phyloP scores from a whole-genome alignment of 2,888 invertebrate species.

The Podotricha telesiphe region DNA sequence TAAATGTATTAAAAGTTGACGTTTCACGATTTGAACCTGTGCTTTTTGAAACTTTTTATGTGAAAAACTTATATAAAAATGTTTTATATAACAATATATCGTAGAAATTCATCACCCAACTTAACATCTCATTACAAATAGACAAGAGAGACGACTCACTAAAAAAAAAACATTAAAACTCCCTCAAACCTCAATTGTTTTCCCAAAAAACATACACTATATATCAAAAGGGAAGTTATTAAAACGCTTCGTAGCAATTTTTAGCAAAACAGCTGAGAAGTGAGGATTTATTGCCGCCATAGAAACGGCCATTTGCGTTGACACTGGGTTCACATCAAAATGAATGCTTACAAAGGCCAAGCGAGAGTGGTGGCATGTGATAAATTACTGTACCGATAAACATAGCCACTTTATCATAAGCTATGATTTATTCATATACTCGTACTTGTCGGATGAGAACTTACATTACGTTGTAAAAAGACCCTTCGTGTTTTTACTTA shows the following conservation, averaged over 20 bases:
- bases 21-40: too few relatives aligned
- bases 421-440: conserved; percentile 80
- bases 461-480: conserved; percentile 60
- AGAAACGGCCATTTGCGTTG: conserved; percentile 21
- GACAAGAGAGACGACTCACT: not conserved
- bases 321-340: conserved; percentile 26
- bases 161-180: not conserved
- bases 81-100: too few relatives aligned
- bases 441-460: conserved; percentile 75
- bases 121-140: not conserved
- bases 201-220: not conserved
- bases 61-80: too few relatives aligned
- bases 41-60: too few relatives aligned
- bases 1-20: too few relatives aligned
- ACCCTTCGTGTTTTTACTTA: conserved; percentile 25
- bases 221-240: conserved; percentile 16
- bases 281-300: conserved; percentile 29
- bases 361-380: conserved; percentile 63
- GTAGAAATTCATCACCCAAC: too few relatives aligned
- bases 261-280: conserved; percentile 33
- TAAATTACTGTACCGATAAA: conserved; percentile 78
- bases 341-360: conserved; percentile 50
- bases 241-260: conserved; percentile 26
- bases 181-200: not conserved
- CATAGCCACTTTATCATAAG: conserved; percentile 81